Evolutionary conservation across 2,888 invertebrate genomes (phyloP), one percentile per base, ranked within the genome.

Genomic region (Acanthosepion lycidas): DNA sequence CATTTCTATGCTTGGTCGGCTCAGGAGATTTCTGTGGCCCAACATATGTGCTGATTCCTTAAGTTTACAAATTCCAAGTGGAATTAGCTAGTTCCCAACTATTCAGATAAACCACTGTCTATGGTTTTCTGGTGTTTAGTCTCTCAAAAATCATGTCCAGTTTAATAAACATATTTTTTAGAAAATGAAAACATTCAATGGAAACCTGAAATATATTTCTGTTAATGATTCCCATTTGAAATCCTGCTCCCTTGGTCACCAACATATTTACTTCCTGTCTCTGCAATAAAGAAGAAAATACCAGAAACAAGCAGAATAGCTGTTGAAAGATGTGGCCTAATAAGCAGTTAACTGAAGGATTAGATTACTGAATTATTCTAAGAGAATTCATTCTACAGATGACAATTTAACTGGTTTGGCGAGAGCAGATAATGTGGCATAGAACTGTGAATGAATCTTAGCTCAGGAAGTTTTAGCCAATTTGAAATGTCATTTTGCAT

Each of bases 281-380:
- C 8, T n/a, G 78, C n/a, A n/a, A 78, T 78, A 28, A 28, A n/a
- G 78, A 78, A 59, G 23, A 59, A 78, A 78, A 28, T 78, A n/a
- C 9, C n/a, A 78, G 18, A 78, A 78, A n/a, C 78, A 78, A 78
- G n/a, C 78, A 78, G 78, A 78, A n/a, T 78, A n/a, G n/a, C 78
- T 78, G 78, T 78, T 78, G n/a, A n/a, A 59, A 78, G n/a, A 78
- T 78, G n/a, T n/a, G n/a, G 78, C 78, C 78, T 78, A 78, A 78
- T n/a, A 78, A 78, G 78, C 55, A 59, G 55, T 59, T 2, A 59
- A 59, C 78, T n/a, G 78, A 78, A n/a, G n/a, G 78, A 78, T 78
- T n/a, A 78, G 9, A n/a, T 78, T 78, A 78, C n/a, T n/a, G n/a
- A 12, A n/a, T 78, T 78, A 78, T 78, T n/a, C 4, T 18, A n/a